Base-by-base conservation (phyloP, 2,797 vertebrate genomes). In the Staurois parvus region DNA sequence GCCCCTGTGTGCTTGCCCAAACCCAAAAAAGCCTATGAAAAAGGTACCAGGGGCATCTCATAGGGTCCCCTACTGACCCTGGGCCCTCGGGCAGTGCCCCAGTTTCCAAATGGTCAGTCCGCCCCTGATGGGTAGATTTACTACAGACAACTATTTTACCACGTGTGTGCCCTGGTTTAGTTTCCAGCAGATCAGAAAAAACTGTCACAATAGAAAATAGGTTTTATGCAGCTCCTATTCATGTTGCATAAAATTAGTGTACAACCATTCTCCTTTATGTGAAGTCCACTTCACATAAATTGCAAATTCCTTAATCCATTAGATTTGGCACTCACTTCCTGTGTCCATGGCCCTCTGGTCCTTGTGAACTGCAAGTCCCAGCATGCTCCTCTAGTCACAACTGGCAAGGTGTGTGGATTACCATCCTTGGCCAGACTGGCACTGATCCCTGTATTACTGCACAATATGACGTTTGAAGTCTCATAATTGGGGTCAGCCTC, bases 401-500 rank as follows among this genome's bases (percentile, higher is more conserved):
- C 11, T 24, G 52, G 19, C 52, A 8, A 1, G 21, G 52, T 8
- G 52, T 56, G 19, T 13, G 8, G 19, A 59, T 59, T 59, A 59
- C 21, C 11, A 59, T 59, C 52, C 21, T 24, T 9, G 7, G 1
- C 52, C 52, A 59, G 21, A 19, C 21, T 59, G 52, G 19, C 52
- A 7, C 52, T 59, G 52, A 24, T 52, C 45, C 52, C 10, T 56
- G 19, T 56, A 48, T 48, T 48, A 17, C 45, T 48, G 19, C 21
- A 59, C 19, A 13, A 24, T n/a, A 24, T n/a, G n/a, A 59, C 9
- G 21, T 5, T 24, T 59, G 52, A 21, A 30, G 29, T 67, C 70
- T 13, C 21, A 66, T 75, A 45, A 83, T 75, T 67, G 9, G 26
- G 52, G 79, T 73, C 52, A 72, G 45, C 30, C 32, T 64, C 15